phyloP scores from a whole-genome alignment of 2,888 invertebrate species.

The Ernsta delagoae region DNA sequence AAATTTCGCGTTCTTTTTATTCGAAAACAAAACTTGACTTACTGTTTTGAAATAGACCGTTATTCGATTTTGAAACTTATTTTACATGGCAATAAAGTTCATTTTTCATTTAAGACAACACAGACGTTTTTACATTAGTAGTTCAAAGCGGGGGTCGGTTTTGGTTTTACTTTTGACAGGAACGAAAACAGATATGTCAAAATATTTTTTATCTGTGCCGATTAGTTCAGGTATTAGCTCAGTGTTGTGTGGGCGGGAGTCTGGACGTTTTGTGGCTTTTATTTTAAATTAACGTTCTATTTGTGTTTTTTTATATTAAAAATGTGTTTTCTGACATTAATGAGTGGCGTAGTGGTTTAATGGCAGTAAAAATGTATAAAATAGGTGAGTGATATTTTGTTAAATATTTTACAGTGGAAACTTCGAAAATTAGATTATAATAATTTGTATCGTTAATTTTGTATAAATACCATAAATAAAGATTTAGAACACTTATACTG shows the following conservation, averaged over 20 bases:
- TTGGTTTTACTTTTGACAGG: slow-evolving; percentile 56
- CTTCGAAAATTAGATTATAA: not conserved
- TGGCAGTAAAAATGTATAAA: not conserved
- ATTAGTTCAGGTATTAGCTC: slow-evolving; percentile 67
- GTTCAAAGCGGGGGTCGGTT: slow-evolving; percentile 26
- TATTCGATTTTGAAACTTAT: slow-evolving; percentile 15
- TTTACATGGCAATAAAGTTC: not conserved
- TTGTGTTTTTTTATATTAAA: slow-evolving; percentile 43
- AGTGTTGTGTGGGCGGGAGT: slow-evolving; percentile 59
- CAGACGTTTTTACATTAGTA: not conserved
- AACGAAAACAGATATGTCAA: slow-evolving; percentile 71
- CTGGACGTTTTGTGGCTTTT: slow-evolving; percentile 51
- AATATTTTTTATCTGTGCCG: slow-evolving; percentile 63
- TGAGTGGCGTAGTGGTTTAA: not conserved
- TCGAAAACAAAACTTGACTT: slow-evolving; percentile 10
- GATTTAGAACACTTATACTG: not conserved
- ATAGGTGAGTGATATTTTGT: not conserved
- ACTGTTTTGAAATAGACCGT: not conserved
- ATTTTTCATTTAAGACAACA: not conserved
- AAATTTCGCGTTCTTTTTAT: slow-evolving; percentile 7
- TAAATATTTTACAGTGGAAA: not conserved
- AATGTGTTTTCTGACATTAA: not conserved
- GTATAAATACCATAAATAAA: not conserved
- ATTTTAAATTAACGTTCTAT: no score
- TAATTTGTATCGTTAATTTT: not conserved